Evolutionary conservation across 2,113 vertebrate species (phyloP).

Genomic region (Pituophis catenifer): DNA sequence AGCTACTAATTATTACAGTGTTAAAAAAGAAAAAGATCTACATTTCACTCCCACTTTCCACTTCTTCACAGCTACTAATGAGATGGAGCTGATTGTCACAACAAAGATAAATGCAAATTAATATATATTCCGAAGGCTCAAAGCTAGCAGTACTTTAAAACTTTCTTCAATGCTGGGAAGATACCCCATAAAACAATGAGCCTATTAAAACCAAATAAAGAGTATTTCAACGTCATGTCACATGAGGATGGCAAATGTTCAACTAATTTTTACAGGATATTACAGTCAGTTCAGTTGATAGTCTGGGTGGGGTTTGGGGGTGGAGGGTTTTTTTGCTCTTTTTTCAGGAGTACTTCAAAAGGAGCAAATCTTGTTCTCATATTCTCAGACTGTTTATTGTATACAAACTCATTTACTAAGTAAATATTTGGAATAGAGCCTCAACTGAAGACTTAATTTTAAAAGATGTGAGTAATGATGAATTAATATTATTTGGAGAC

Average conservation of each 20-base stretch:
- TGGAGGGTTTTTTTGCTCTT: background rate
- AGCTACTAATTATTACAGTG: conserved; percentile 1
- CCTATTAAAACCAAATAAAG: background rate
- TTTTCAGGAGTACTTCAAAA: background rate
- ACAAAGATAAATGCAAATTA: background rate
- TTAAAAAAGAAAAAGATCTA: conserved; percentile 17
- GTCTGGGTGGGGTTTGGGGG: background rate
- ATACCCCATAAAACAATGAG: background rate
- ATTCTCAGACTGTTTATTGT: background rate
- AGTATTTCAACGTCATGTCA: background rate
- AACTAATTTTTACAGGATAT: background rate
- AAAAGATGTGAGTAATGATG: background rate
- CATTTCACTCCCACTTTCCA: conserved; percentile 26
- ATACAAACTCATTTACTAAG: background rate
- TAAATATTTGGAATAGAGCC: background rate
- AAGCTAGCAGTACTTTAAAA: background rate
- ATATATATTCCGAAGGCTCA: background rate
- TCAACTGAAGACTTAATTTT: background rate
- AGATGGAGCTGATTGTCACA: conserved; percentile 26
- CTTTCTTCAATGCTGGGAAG: background rate
- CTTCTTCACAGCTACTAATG: conserved; percentile 33
- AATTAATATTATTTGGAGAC: background rate
- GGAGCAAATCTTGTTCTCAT: background rate
- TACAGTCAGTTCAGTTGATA: background rate
- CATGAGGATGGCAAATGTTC: background rate